Evolutionary conservation across 2,888 invertebrate species (phyloP), one percentile per base, ranked within the genome.

Genomic region (Anoplius nigerrimus): DNA sequence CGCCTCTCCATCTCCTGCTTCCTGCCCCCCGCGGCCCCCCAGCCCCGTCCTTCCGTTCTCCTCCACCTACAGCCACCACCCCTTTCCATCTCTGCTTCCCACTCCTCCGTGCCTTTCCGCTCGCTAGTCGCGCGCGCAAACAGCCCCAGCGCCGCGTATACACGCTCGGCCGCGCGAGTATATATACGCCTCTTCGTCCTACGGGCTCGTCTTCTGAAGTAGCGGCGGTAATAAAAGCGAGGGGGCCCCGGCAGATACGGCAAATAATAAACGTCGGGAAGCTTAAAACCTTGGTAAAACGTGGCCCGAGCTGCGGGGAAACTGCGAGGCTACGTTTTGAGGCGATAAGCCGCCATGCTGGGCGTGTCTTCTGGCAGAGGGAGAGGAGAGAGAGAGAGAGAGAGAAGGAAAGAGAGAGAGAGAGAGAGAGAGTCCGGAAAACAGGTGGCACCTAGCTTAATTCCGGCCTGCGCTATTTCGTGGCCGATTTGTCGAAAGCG

Each of bases 181-280:
- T 6, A 24, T 34, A 34, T 34, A 34, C 11, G 6, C 11, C 34
- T 34, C 34, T 34, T 13, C 11, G 11, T 34, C 34, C 34, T 5
- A 34, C 34, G 34, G 34, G 11, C 45, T 18, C 18, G 48, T 3
- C 66, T 45, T 24, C 43, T 66, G 62, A 27, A 68, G 62, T 16
- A 53, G 65, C 45, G 62, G 21, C 16, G 59, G 58, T 52, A 66
- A 71, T 71, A 65, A 71, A 71, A 69, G 65, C 65, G 53, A n/a
- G 43, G n/a, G n/a, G n/a, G 57, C 58, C 53, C 16, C 15, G 53
- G 45, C 56, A 64, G 63, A 71, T 68, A 71, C 56, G 46, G 61
- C 48, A 65, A 65, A 71, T 66, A 69, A 71, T 69, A 70, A 71
- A 71, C 62, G 65, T 69, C 55, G 65, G 34, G 34, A 46, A 51